A percentile compares a stretch with the other conserved stretches of the same genome.
phyloP scores from a whole-genome alignment of 1,140 invertebrate species.

The Arion vulgaris region DNA sequence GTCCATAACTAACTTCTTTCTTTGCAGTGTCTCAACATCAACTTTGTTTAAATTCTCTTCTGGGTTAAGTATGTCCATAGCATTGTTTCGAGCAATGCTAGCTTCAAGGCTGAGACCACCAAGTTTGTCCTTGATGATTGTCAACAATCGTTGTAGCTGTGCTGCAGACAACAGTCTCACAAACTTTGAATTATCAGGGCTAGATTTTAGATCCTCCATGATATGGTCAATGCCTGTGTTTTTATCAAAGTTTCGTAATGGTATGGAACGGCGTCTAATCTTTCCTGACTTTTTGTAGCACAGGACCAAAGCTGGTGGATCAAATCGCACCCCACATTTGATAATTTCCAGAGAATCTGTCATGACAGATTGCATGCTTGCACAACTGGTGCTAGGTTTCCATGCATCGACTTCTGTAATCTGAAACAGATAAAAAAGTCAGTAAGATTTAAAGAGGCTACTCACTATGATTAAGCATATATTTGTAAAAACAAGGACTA shows the following conservation, averaged over 20 bases:
- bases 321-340: conserved; percentile 70
- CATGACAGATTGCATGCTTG: background rate
- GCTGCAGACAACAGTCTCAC: conserved; percentile 58
- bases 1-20: conserved; percentile 74
- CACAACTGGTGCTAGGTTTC: background rate
- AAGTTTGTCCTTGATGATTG: conserved; percentile 65
- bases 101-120: conserved; percentile 69
- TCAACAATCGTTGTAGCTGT: conserved; percentile 65
- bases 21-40: conserved; percentile 68
- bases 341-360: conserved; percentile 41
- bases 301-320: conserved; percentile 69
- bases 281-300: conserved; percentile 64
- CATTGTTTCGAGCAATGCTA: conserved; percentile 65
- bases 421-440: background rate
- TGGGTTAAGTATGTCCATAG: conserved; percentile 67
- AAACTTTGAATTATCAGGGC: conserved; percentile 61
- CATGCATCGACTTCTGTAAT: background rate
- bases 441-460: too few species aligned
- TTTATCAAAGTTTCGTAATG: conserved; percentile 68
- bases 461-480: too few species aligned
- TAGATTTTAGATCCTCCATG: conserved; percentile 58
- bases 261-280: conserved; percentile 68
- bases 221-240: conserved; percentile 57
- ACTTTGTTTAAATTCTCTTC: conserved; percentile 75
- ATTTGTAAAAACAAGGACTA: too few species aligned